phyloP scores from a whole-genome alignment of 2,888 invertebrate genomes.

The Terebella lapidaria region DNA sequence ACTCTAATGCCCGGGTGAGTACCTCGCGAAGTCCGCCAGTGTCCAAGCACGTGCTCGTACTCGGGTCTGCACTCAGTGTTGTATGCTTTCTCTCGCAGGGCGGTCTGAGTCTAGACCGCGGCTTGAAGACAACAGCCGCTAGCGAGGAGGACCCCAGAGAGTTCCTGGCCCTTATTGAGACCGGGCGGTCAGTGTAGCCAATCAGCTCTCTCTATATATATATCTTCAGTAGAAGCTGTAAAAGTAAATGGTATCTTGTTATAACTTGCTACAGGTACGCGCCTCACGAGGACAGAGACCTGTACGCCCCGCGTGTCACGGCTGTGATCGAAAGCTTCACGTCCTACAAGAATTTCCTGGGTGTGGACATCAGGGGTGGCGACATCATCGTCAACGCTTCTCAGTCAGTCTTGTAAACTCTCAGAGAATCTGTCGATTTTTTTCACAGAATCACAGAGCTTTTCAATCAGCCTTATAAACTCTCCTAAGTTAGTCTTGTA shows the following conservation, averaged over 20 bases:
- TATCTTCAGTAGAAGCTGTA: not conserved
- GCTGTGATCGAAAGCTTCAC: constrained; percentile 11
- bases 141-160: not conserved
- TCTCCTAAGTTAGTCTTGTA: not conserved
- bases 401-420: constrained; percentile 2
- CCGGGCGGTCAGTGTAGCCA: not conserved
- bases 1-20: constrained; percentile 6
- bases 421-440: not conserved
- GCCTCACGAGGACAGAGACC: constrained; percentile 12
- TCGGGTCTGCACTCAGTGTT: too few relatives aligned
- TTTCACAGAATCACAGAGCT: too few relatives aligned
- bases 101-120: not conserved
- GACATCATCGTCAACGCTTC: constrained; percentile 11
- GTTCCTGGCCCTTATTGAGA: not conserved
- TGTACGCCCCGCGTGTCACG: constrained; percentile 8
- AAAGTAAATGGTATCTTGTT: too few relatives aligned
- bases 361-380: constrained; percentile 14
- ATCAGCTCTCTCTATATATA: not conserved
- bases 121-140: not conserved
- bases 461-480: too few relatives aligned
- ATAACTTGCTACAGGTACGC: constrained; percentile 8
- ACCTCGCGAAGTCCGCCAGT: not conserved
- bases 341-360: constrained; percentile 8
- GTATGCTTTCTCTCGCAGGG: not conserved
- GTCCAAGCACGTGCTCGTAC: too few relatives aligned